Evolutionary conservation across 2,797 vertebrate genomes (phyloP), one percentile per base, ranked within the genome.

Genomic region (Ceryle rudis): DNA sequence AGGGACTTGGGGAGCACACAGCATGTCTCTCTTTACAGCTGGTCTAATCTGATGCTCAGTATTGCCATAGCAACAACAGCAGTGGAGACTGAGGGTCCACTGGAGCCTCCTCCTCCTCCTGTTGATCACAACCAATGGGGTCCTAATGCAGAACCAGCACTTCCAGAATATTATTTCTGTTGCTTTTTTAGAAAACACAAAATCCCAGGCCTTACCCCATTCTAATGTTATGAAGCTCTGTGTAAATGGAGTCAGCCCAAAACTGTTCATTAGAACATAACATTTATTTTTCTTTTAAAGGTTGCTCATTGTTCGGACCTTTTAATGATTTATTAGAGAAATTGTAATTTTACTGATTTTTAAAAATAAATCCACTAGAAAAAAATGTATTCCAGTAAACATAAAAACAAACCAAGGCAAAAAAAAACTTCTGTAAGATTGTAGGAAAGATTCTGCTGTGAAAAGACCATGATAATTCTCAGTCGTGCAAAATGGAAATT

Each of bases 61-160:
- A 93, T 95, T 95, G 88, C 88, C 86, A 96, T 96, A 90, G 94
- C 83, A 96, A 95, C 95, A 95, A 19, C 52, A 81, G 60, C 2
- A 5, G 80, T 81, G 58, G 65, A 81, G 82, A 83, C n/a, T 0
- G 0, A 66, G 51, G 29, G 71, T 69, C 4, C 11, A 14, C 41
- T 64, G 60, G 55, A 84, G 42, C 49, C 66, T 28, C 72, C 81
- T 94, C 81, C 74, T 85, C 29, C 90, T 94, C 73, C 79, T 90
- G 93, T 86, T 91, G 95, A 64, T 95, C 87, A 33, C 2, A 5
- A 39, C 93, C 91, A 91, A 57, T 70, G 60, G 62, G 28, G 70
- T 93, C 51, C 61, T 81, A 51, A 51, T 5, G 25, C 58, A 88
- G 70, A 91, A 62, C 35, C 16, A 74, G 57, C n/a, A 49, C 35